Evolutionary conservation across 2,113 vertebrate species (phyloP).

Genomic region (Dasyurus viverrinus): DNA sequence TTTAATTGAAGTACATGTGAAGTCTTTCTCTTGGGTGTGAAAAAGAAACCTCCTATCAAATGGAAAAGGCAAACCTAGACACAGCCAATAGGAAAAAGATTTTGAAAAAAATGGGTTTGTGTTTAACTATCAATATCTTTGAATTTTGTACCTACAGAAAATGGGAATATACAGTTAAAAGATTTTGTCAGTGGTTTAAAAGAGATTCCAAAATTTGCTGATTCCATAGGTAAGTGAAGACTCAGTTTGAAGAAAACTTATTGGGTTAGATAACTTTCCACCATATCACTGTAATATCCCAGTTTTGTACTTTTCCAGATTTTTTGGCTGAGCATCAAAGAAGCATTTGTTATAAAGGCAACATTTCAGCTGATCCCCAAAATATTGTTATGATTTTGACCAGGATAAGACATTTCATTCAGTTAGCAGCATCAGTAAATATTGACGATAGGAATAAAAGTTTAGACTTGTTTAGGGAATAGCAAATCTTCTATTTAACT

Average conservation of each 20-base stretch:
- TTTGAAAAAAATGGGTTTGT: neutral
- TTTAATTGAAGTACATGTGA: neutral
- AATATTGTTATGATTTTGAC: neutral
- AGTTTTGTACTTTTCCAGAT: neutral
- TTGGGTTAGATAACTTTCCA: conserved; percentile 4
- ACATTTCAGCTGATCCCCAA: neutral
- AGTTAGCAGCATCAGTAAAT: neutral
- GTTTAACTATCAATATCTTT: conserved; percentile 46
- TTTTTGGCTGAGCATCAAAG: neutral
- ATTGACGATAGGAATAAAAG: neutral
- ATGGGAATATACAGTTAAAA: conserved; percentile 54
- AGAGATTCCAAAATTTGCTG: conserved; percentile 40
- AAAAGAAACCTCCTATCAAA: neutral
- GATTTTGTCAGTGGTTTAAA: conserved; percentile 57
- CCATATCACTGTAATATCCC: neutral
- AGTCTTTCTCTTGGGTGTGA: neutral
- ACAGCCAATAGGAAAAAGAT: neutral
- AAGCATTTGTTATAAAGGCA: neutral
- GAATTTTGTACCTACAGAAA: conserved; percentile 58
- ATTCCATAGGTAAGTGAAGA: conserved; percentile 59
- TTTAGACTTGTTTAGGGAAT: neutral
- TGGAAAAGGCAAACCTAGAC: neutral
- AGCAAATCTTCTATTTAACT: neutral
- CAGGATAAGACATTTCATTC: neutral
- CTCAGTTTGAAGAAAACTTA: neutral